These are phyloP conservation scores for Margarornis squamiger DNA, from an alignment of 2,797 vertebrate species.

Conservation along the genomic window DNA sequence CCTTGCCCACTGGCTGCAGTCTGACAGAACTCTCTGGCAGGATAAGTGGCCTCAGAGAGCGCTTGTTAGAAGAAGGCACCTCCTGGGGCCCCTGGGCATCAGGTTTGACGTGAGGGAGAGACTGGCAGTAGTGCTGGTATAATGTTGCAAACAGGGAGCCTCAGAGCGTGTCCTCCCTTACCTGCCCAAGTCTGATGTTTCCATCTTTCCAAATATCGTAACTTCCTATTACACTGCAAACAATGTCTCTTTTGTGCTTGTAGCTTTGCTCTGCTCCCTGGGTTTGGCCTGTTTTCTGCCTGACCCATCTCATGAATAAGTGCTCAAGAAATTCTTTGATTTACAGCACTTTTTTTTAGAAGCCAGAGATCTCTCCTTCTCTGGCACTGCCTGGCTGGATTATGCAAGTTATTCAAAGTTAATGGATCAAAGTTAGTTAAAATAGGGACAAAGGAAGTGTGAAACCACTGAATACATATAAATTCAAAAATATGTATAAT, in stretches of 20 bases:
- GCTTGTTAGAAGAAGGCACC: neutral
- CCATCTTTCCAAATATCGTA: neutral
- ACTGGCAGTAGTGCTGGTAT: neutral
- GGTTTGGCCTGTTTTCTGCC: neutral
- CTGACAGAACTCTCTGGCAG: neutral
- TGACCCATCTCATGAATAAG: neutral
- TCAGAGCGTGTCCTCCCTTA: neutral
- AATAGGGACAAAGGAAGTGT: neutral
- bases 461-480: neutral
- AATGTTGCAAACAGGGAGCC: neutral
- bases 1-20: neutral
- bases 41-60: neutral
- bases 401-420: neutral
- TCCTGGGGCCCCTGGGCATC: accelerated
- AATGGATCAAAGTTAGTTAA: neutral
- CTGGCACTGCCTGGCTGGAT: neutral
- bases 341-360: neutral
- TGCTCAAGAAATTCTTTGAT: neutral
- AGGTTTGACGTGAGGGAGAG: neutral
- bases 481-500: neutral
- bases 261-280: neutral
- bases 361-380: neutral
- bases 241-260: neutral
- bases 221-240: neutral
- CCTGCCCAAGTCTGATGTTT: neutral